Conservation (phyloP, 2,888 invertebrate genomes). For the Chalcosyrphus nemorum region DNA sequence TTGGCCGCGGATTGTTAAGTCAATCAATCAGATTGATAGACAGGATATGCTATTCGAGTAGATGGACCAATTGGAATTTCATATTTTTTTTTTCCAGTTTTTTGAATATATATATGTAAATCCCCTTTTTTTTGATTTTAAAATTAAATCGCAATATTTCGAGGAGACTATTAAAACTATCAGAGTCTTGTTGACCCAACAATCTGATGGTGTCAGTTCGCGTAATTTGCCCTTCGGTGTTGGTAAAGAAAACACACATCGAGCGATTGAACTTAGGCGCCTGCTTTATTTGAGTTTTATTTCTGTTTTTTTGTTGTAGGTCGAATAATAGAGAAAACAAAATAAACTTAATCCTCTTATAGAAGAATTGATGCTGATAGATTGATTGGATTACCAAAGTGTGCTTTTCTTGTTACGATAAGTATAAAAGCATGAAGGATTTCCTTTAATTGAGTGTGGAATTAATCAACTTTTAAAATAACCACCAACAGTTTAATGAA, state of each 20-base stretch:
- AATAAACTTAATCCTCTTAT: background rate
- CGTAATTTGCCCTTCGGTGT: background rate
- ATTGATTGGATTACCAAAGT: conserved; percentile 1
- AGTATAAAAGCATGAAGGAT: background rate
- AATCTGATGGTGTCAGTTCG: background rate
- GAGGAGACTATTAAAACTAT: background rate
- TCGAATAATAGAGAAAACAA: background rate
- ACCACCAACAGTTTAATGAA: background rate
- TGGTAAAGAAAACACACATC: conserved; percentile 1
- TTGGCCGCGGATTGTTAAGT: background rate
- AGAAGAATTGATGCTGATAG: background rate
- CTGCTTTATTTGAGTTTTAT: background rate
- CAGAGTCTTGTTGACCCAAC: background rate
- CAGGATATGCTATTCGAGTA: conserved; percentile 44
- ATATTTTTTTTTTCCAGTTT: conserved; percentile 9
- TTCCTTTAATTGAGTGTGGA: background rate
- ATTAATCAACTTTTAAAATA: background rate
- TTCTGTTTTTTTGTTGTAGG: background rate
- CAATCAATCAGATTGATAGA: conserved; percentile 57
- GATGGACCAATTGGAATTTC: conserved; percentile 21
- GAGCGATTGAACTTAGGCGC: background rate
- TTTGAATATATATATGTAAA: conserved; percentile 19
- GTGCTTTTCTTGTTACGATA: background rate
- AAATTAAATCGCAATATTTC: conserved; percentile 7
- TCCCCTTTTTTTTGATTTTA: too few species aligned